Percentiles rank a stretch among this genome's conserved stretches.
phyloP scores from a whole-genome alignment of 2,888 invertebrate genomes.

The Candidula unifasciata region DNA sequence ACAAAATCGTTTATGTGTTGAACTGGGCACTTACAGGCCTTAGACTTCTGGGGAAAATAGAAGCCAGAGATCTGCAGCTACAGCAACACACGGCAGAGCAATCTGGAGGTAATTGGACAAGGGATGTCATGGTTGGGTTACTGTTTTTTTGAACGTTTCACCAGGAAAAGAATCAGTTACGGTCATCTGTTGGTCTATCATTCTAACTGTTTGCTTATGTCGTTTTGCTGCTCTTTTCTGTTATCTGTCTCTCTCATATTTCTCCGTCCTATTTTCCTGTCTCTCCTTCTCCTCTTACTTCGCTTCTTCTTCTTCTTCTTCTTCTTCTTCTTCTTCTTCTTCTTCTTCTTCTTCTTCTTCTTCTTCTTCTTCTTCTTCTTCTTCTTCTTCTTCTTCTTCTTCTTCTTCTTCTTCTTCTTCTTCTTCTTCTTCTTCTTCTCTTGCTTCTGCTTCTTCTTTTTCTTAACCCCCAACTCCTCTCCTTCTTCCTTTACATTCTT shows the following conservation, averaged over 20 bases:
- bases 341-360: constrained; percentile 20
- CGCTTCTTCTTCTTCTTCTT: background rate
- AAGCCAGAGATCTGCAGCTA: too few relatives aligned
- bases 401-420: constrained; percentile 7
- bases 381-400: background rate
- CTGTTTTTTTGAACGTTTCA: background rate
- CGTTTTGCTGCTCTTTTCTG: background rate
- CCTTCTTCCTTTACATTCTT: too few relatives aligned
- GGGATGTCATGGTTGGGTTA: too few relatives aligned
- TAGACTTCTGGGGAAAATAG: too few relatives aligned
- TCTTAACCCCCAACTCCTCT: constrained; percentile 8
- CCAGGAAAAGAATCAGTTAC: too few relatives aligned
- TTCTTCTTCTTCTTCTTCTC: constrained; percentile 3
- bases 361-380: constrained; percentile 15
- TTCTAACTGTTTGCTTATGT: background rate
- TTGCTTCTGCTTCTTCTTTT: background rate
- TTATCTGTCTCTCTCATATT: background rate
- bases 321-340: constrained; percentile 21
- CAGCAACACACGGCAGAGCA: too few relatives aligned
- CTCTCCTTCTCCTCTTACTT: background rate
- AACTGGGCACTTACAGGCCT: too few relatives aligned
- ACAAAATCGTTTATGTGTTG: too few relatives aligned
- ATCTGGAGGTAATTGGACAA: too few relatives aligned
- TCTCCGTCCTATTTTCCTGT: too few relatives aligned
- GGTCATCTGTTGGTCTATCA: background rate